Conservation (phyloP, 1,140 invertebrate species). For the Lineus longissimus region DNA sequence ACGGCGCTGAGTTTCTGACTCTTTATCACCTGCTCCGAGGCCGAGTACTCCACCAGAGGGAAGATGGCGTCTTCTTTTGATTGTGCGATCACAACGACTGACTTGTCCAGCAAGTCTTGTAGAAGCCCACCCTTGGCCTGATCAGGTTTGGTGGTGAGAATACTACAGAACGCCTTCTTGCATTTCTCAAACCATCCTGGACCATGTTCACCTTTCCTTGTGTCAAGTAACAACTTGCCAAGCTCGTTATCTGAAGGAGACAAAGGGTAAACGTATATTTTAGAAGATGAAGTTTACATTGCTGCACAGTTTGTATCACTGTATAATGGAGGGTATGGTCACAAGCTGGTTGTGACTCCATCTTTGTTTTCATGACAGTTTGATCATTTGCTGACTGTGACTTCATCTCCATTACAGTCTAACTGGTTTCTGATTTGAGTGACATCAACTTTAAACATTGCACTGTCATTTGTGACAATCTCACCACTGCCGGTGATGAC, state of each 20-base stretch:
- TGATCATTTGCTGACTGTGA: too few species aligned
- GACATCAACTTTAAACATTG: too few species aligned
- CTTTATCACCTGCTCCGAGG: constrained; percentile 37
- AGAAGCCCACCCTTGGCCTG: constrained; percentile 42
- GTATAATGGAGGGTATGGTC: neutral
- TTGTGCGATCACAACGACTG: constrained; percentile 25
- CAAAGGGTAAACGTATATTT: constrained; percentile 4
- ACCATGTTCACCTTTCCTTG: constrained; percentile 30
- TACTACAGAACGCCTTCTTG: constrained; percentile 29
- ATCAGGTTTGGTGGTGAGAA: constrained; percentile 38
- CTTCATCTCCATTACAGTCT: too few species aligned
- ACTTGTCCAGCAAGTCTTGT: constrained; percentile 40
- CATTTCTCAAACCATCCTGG: constrained; percentile 46
- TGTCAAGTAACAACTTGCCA: constrained; percentile 35
- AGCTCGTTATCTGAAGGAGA: constrained; percentile 50
- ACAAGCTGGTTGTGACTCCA: neutral
- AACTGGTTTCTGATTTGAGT: too few species aligned
- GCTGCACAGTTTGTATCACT: neutral
- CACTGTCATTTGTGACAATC: too few species aligned
- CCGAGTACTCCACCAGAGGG: constrained; percentile 38
- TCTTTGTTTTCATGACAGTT: too few species aligned
- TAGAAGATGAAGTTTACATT: neutral
- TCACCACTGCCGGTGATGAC: too few species aligned
- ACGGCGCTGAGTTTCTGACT: constrained; percentile 36
- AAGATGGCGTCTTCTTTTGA: constrained; percentile 44